Evolutionary conservation across 2,797 vertebrate species (phyloP), one percentile per base, ranked within the genome.

Genomic region (Poeciliopsis gracilis): DNA sequence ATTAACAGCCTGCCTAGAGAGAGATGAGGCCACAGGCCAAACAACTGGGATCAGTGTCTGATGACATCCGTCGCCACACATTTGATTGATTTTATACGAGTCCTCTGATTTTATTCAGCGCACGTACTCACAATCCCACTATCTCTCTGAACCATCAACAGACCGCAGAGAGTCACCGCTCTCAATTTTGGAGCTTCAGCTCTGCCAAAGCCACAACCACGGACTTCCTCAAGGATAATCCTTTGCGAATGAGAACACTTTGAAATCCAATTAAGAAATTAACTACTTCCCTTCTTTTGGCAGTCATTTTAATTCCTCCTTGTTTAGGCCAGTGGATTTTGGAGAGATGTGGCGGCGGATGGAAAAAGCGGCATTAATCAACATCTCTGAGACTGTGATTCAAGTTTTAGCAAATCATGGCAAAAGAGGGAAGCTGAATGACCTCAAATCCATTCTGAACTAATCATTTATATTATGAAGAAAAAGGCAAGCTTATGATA

Each of bases 231-330:
- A 57, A 77, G 30, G 80, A 90, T 83, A 88, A 86, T 89, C 82
- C 88, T 86, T 85, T 77, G 53, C 77, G 86, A 74, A 88, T 51
- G 78, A 86, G 75, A 82, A 55, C 85, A 85, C 87, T 91, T 91
- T 90, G 89, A 93, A 91, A 88, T 86, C 78, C 83, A 93, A 91
- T 94, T 91, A 94, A 90, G 86, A 92, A 92, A 93, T 93, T 88
- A 90, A 90, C 83, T 84, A 84, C 77, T 86, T 92, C 84, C 88
- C 90, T 86, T 70, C 53, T 85, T 89, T 91, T 90, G 91, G 90
- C 93, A 84, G 78, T 45, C 38, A 87, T 82, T 80, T 80, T 84
- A 84, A 90, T 87, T 90, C 90, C 82, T 80, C 84, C 11, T 43
- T 43, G 66, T 82, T 82, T 1, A 49, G 77, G 86, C 73, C 72